Percentiles rank a stretch among this genome's conserved stretches.
phyloP scores from a whole-genome alignment of 2,888 invertebrate species.

The Tanytarsus gracilentus region DNA sequence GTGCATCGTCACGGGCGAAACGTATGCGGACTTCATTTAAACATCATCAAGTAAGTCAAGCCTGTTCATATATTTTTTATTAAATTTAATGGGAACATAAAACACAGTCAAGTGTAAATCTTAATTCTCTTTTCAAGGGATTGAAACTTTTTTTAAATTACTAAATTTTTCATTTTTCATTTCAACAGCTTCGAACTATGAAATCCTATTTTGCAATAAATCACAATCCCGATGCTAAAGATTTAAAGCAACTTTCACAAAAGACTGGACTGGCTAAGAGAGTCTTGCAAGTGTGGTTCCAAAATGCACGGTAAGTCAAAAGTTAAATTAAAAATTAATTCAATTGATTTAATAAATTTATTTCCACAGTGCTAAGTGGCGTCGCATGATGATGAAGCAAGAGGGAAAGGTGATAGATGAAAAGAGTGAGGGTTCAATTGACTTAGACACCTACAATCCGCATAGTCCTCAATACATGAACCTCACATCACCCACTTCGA shows the following conservation, averaged over 20 bases:
- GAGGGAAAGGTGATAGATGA: slow-evolving; percentile 43
- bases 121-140: too few relatives aligned
- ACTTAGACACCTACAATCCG: slow-evolving; percentile 42
- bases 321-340: too few relatives aligned
- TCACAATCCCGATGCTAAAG: slow-evolving; percentile 96
- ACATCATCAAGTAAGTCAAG: slow-evolving; percentile 18
- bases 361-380: slow-evolving; percentile 95
- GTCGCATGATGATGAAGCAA: slow-evolving; percentile 75
- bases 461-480: slow-evolving; percentile 44
- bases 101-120: too few relatives aligned
- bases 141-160: background rate
- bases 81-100: too few relatives aligned
- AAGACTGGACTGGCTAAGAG: slow-evolving; percentile 92
- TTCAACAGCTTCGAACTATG: slow-evolving; percentile 93
- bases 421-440: slow-evolving; percentile 42
- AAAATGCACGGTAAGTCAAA: slow-evolving; percentile 44
- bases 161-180: slow-evolving; percentile 72
- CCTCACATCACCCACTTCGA: slow-evolving; percentile 39
- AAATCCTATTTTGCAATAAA: slow-evolving; percentile 94
- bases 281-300: slow-evolving; percentile 96
- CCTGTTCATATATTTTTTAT: background rate
- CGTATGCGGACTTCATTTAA: slow-evolving; percentile 95
- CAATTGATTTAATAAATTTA: too few relatives aligned
- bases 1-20: slow-evolving; percentile 54
- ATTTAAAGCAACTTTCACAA: slow-evolving; percentile 88